A percentile compares a stretch with the other conserved stretches of the same genome.
phyloP scores from a whole-genome alignment of 2,888 invertebrate genomes.

The Andrena trimmerana region DNA sequence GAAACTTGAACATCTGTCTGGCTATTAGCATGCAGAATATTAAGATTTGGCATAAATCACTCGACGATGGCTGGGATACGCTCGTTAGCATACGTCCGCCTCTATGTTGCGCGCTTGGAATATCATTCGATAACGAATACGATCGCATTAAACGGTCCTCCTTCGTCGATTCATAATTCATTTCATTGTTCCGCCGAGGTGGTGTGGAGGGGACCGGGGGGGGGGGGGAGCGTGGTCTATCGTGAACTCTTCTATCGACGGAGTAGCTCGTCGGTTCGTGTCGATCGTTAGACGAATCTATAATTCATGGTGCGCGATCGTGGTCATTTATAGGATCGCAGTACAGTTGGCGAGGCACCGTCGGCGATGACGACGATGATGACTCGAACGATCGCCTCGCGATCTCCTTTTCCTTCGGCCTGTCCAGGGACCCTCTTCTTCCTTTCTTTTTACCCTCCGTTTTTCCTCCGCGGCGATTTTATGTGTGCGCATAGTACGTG shows the following conservation, averaged over 20 bases:
- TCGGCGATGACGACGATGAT: conserved; percentile 46
- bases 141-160: conserved; percentile 60
- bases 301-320: conserved; percentile 49
- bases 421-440: conserved; percentile 42
- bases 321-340: conserved; percentile 51
- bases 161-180: conserved; percentile 62
- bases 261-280: background rate
- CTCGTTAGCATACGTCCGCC: conserved; percentile 56
- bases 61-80: conserved; percentile 1
- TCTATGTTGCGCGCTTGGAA: conserved; percentile 36
- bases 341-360: conserved; percentile 21
- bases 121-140: conserved; percentile 56
- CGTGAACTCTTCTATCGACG: conserved; percentile 30
- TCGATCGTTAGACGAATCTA: conserved; percentile 53
- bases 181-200: conserved; percentile 51
- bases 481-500: conserved; percentile 54
- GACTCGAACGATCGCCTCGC: conserved; percentile 48
- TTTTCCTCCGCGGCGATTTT: conserved; percentile 33
- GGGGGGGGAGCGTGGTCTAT: background rate
- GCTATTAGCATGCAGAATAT: conserved; percentile 46
- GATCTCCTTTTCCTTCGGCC: conserved; percentile 50
- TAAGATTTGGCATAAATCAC: conserved; percentile 56
- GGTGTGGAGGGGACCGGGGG: background rate
- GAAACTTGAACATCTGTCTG: conserved; percentile 18
- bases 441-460: conserved; percentile 1